Conservation (phyloP, 1,140 invertebrate genomes). For the Holcopasites calliopsidis region DNA sequence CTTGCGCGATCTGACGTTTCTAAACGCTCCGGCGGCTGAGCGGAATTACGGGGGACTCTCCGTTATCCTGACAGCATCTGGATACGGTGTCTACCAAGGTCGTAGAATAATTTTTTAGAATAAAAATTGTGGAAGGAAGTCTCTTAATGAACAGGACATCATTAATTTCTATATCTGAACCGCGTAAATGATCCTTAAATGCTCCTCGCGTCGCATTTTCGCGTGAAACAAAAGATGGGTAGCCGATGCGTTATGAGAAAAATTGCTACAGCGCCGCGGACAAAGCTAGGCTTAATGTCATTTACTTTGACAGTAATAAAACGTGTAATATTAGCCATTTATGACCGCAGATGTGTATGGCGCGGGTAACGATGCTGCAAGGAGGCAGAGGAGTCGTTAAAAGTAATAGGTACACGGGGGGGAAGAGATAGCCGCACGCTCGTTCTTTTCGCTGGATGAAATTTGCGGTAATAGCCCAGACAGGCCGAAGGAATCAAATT, state of each 20-base stretch:
- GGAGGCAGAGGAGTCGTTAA: conserved; percentile 45
- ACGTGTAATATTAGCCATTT: conserved; percentile 47
- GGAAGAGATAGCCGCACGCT: conserved; percentile 22
- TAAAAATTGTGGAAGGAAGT: too few species aligned
- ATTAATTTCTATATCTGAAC: too few species aligned
- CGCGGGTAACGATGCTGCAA: conserved; percentile 15
- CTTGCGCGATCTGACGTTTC: conserved; percentile 7
- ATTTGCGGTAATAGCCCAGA: conserved; percentile 44
- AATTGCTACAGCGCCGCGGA: background rate
- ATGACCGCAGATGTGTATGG: conserved; percentile 30
- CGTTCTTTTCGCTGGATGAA: conserved; percentile 25
- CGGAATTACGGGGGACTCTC: too few species aligned
- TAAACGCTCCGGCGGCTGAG: background rate
- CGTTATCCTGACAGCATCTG: background rate
- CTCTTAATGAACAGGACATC: too few species aligned
- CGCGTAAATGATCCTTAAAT: too few species aligned
- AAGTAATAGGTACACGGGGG: conserved; percentile 45
- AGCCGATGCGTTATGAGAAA: too few species aligned
- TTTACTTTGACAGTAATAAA: conserved; percentile 52
- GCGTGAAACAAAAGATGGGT: too few species aligned
- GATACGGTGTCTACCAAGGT: too few species aligned
- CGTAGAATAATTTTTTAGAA: too few species aligned
- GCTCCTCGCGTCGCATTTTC: too few species aligned
- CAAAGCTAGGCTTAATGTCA: conserved; percentile 17
- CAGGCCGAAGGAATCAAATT: conserved; percentile 42